Conservation (phyloP, 2,888 invertebrate genomes). For the Cabera pusaria region DNA sequence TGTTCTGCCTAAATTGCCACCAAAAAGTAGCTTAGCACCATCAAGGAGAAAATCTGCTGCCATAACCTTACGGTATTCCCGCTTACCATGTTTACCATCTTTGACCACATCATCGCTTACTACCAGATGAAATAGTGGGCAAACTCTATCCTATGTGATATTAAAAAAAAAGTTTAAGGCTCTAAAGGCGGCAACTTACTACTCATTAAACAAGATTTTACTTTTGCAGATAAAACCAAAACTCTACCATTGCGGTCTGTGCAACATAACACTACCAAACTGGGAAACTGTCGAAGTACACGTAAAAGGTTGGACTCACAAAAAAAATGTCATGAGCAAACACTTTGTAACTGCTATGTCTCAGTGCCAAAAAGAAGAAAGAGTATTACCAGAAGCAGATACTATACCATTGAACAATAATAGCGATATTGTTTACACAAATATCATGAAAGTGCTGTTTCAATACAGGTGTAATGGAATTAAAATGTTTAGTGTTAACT, state of each 20-base stretch:
- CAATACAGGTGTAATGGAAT: not conserved
- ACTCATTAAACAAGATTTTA: not conserved
- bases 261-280: constrained; percentile 50
- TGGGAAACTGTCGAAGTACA: constrained; percentile 39
- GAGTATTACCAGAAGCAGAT: constrained; percentile 10
- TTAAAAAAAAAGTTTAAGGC: too few species aligned
- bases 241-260: constrained; percentile 59
- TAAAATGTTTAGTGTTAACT: not conserved
- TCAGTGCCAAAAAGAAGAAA: not conserved
- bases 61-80: too few species aligned
- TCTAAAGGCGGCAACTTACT: too few species aligned
- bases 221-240: constrained; percentile 50
- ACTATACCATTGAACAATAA: constrained; percentile 15
- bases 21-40: too few species aligned
- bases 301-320: constrained; percentile 5
- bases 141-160: too few species aligned
- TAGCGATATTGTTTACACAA: constrained; percentile 24
- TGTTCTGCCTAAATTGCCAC: too few species aligned
- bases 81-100: too few species aligned
- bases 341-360: not conserved
- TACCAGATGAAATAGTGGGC: too few species aligned
- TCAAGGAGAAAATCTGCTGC: too few species aligned
- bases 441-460: constrained; percentile 11
- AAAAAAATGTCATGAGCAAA: not conserved
- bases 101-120: too few species aligned